Evolutionary conservation across 2,888 invertebrate genomes (phyloP).

Genomic region (Drosophila differens): DNA sequence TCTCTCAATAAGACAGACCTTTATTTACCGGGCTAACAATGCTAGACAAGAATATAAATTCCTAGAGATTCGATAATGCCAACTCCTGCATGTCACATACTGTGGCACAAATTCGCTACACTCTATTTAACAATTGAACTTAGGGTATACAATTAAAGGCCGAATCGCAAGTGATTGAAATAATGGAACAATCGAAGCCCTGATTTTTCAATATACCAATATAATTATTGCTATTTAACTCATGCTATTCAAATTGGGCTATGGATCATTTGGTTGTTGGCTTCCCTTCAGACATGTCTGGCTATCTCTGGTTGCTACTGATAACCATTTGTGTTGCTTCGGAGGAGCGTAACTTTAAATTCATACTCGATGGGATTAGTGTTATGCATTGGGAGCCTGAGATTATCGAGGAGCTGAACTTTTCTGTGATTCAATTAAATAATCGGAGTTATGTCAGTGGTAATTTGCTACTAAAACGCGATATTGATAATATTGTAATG

Average conservation of each 20-base stretch:
- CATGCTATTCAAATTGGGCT: not conserved
- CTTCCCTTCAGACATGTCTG: slow-evolving; percentile 19
- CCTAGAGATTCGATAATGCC: not conserved
- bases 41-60: not conserved
- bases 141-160: not conserved
- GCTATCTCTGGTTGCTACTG: slow-evolving; percentile 7
- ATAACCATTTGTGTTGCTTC: not conserved
- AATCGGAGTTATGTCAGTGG: slow-evolving; percentile 33
- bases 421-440: not conserved
- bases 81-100: not conserved
- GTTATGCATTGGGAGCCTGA: slow-evolving; percentile 19
- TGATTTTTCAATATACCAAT: not conserved
- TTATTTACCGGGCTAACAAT: not conserved
- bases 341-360: slow-evolving; percentile 13
- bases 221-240: not conserved
- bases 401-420: slow-evolving; percentile 9
- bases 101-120: not conserved
- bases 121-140: not conserved
- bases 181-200: slow-evolving; percentile 1
- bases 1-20: not conserved
- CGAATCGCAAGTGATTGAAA: not conserved
- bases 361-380: slow-evolving; percentile 13
- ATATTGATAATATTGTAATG: slow-evolving; percentile 6
- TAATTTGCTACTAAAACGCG: slow-evolving; percentile 3
- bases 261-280: not conserved